These are phyloP conservation scores for Drosophila tripunctata DNA, from an alignment of 2,888 invertebrate species.

Conservation along the genomic window DNA sequence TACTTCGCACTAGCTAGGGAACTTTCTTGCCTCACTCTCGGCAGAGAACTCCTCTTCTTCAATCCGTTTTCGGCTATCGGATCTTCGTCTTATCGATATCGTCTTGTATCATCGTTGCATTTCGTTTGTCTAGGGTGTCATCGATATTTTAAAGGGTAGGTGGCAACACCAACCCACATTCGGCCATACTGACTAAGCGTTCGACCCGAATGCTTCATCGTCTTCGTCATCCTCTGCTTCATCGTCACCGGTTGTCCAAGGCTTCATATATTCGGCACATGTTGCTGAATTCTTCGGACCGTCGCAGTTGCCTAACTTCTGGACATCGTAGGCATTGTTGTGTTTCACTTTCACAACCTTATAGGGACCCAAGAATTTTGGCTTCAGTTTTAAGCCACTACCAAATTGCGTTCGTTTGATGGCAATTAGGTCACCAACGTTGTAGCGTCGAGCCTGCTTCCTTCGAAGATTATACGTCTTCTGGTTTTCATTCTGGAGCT, in stretches of 20 bases:
- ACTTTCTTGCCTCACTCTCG: too few species aligned
- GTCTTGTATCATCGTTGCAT: too few species aligned
- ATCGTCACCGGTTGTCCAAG: neutral
- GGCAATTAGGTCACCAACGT: too few species aligned
- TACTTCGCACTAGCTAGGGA: too few species aligned
- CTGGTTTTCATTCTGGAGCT: conserved; percentile 16
- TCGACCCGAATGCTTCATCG: conserved; percentile 5
- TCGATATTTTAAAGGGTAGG: too few species aligned
- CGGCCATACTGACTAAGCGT: conserved; percentile 11
- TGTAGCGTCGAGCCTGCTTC: too few species aligned
- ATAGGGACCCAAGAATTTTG: conserved; percentile 21
- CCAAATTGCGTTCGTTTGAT: too few species aligned
- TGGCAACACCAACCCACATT: neutral
- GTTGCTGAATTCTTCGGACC: conserved; percentile 2
- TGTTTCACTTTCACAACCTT: conserved; percentile 2
- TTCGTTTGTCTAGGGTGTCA: too few species aligned
- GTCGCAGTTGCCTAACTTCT: conserved; percentile 3
- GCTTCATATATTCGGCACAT: conserved; percentile 17
- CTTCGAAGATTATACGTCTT: conserved; percentile 14
- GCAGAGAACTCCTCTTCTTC: too few species aligned
- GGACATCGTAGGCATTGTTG: conserved; percentile 13
- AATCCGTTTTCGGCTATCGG: too few species aligned
- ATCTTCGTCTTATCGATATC: too few species aligned
- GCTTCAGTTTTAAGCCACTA: conserved; percentile 18
- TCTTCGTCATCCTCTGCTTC: conserved; percentile 1